phyloP scores from a whole-genome alignment of 2,888 invertebrate genomes.

The Melolontha melolontha region DNA sequence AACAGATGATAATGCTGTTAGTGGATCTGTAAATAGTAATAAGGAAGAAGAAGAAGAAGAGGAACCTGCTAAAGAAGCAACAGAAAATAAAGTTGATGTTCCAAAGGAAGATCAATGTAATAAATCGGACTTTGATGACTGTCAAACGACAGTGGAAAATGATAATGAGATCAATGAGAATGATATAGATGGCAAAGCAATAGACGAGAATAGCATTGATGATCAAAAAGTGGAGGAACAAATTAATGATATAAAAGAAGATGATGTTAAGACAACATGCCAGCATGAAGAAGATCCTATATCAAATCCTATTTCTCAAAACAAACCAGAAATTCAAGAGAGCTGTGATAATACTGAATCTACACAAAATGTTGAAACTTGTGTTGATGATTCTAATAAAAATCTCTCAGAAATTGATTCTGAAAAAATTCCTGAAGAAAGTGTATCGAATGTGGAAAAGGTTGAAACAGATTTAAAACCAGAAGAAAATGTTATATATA shows the following conservation, averaged over 20 bases:
- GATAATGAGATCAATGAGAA: constrained; percentile 7
- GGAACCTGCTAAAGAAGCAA: constrained; percentile 50
- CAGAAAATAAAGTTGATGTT: constrained; percentile 47
- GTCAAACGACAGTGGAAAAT: constrained; percentile 8
- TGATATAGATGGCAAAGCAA: constrained; percentile 8
- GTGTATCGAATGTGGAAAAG: background rate
- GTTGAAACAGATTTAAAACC: constrained; percentile 18
- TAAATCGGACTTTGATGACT: constrained; percentile 16
- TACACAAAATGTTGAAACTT: constrained; percentile 11
- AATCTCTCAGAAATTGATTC: constrained; percentile 10
- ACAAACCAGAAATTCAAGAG: constrained; percentile 22
- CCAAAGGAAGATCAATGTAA: constrained; percentile 47
- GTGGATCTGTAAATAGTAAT: constrained; percentile 63
- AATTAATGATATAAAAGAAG: constrained; percentile 2
- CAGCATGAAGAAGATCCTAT: background rate
- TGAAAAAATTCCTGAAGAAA: constrained; percentile 30
- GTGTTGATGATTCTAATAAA: constrained; percentile 16
- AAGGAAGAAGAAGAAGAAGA: constrained; percentile 50
- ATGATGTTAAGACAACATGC: constrained; percentile 13
- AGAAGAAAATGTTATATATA: background rate
- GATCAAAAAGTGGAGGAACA: constrained; percentile 19
- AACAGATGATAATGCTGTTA: constrained; percentile 65
- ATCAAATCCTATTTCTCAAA: constrained; percentile 21
- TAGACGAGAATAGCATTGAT: constrained; percentile 22
- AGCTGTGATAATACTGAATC: constrained; percentile 30